Evolutionary conservation across 2,797 vertebrate species (phyloP), one percentile per base, ranked within the genome.

Genomic region (Lateolabrax maculatus): DNA sequence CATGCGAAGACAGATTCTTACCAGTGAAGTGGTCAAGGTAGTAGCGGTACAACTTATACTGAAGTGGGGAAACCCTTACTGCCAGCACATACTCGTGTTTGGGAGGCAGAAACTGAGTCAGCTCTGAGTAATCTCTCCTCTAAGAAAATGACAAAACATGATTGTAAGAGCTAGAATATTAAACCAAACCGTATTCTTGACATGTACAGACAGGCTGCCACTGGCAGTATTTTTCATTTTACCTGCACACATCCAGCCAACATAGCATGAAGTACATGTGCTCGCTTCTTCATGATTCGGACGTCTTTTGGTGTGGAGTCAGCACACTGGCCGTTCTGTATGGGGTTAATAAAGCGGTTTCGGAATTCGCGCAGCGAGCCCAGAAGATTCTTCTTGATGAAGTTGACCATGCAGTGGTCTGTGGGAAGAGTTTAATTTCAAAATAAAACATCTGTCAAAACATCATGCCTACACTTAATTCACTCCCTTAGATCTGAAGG

Each of bases 361-460:
- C 97, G 91, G 91, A 99, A 99, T 77, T 99, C 98, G 6, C 95
- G 92, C 84, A 96, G 86, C 1, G 98, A 99, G 44, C 98, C 98
- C 34, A 99, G 95, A 64, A 99, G 96, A 90, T 99, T 99, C 93
- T 95, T 97, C 92, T 99, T 99, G 89, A 99, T 98, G 89, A 99
- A 99, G 85, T 94, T 98, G 51, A 99, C 97, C 98, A 99, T 99
- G 93, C 98, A 99, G 91, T 99, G 98, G 94, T 99, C 98, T 99
- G 93, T 49, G 79, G 89, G 25, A 55, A 36, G 8, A 56, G 18
- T 48, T 73, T 37, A 1, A 19, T 29, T 56, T 29, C 10, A 51
- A 48, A 69, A 49, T 55, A 2, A 75, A 74, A 63, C 6, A 34
- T 29, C 2, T 10, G 10, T 44, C 5, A 64, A 31, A 39, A 34